phyloP scores from a whole-genome alignment of 2,888 invertebrate genomes.

The Drosophila incognita region DNA sequence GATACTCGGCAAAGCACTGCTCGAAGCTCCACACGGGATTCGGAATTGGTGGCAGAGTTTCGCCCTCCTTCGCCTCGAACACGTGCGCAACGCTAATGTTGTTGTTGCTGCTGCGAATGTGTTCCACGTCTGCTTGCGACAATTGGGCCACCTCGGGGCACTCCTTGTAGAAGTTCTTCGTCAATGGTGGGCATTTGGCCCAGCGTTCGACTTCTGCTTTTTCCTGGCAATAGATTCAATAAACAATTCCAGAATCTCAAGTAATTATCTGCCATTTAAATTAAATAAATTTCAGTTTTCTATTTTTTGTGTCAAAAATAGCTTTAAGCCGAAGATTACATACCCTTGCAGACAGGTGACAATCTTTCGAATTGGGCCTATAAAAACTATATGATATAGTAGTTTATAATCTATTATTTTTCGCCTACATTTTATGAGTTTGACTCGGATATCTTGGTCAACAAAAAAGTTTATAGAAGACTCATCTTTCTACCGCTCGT shows the following conservation, averaged over 20 bases:
- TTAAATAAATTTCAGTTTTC: background rate
- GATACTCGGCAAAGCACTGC: constrained; percentile 92
- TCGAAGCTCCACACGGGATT: constrained; percentile 89
- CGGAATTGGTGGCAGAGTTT: constrained; percentile 80
- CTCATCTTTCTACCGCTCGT: background rate
- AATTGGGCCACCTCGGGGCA: constrained; percentile 89
- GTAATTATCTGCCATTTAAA: background rate
- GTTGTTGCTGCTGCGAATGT: constrained; percentile 89
- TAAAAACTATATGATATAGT: background rate
- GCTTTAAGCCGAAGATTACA: background rate
- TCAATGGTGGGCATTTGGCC: constrained; percentile 88
- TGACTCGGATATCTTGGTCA: background rate
- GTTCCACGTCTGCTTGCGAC: constrained; percentile 87
- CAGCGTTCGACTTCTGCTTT: constrained; percentile 87
- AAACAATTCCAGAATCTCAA: background rate
- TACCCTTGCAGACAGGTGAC: background rate
- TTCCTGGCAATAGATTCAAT: constrained; percentile 84
- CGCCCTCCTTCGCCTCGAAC: constrained; percentile 85
- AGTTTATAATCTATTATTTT: background rate
- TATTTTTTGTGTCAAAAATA: background rate
- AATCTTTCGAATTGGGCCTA: background rate
- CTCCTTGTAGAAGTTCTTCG: constrained; percentile 94
- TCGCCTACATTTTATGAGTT: background rate
- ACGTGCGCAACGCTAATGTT: constrained; percentile 90
- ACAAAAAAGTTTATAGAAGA: background rate